Conservation (phyloP, 1,140 invertebrate genomes). For the Nylanderia fulva region DNA sequence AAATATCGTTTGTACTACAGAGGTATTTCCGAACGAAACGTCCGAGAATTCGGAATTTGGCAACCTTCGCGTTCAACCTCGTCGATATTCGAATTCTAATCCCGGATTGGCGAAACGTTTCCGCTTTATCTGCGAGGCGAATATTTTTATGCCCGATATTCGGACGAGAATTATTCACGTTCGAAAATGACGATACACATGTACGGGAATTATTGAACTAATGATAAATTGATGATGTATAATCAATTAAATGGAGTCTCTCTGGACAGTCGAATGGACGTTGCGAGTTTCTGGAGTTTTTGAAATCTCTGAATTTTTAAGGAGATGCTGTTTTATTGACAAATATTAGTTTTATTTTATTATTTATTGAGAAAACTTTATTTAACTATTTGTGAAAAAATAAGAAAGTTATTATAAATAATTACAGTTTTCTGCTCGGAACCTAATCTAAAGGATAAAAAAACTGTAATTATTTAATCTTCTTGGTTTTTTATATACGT, state of each 20-base stretch:
- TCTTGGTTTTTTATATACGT: no score
- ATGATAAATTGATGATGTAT: conserved; percentile 30
- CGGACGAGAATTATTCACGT: conserved; percentile 24
- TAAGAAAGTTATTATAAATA: no score
- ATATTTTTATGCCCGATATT: background rate
- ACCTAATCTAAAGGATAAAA: no score
- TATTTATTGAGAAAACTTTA: no score
- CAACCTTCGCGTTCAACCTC: background rate
- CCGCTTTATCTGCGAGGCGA: background rate
- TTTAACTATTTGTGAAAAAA: no score
- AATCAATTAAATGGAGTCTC: background rate
- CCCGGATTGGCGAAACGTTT: conserved; percentile 26
- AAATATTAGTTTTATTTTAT: no score
- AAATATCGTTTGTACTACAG: conserved; percentile 53
- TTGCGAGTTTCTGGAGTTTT: background rate
- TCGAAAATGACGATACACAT: conserved; percentile 9
- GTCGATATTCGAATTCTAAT: conserved; percentile 38
- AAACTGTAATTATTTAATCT: no score
- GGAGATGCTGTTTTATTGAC: no score
- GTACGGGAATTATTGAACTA: conserved; percentile 20
- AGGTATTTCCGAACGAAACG: conserved; percentile 32
- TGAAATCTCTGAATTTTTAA: no score
- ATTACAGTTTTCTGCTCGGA: no score
- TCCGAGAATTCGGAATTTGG: conserved; percentile 43
- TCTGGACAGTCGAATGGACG: background rate